Evolutionary conservation across 2,888 invertebrate genomes (phyloP), one percentile per base, ranked within the genome.

Genomic region (Cheilosia soror): DNA sequence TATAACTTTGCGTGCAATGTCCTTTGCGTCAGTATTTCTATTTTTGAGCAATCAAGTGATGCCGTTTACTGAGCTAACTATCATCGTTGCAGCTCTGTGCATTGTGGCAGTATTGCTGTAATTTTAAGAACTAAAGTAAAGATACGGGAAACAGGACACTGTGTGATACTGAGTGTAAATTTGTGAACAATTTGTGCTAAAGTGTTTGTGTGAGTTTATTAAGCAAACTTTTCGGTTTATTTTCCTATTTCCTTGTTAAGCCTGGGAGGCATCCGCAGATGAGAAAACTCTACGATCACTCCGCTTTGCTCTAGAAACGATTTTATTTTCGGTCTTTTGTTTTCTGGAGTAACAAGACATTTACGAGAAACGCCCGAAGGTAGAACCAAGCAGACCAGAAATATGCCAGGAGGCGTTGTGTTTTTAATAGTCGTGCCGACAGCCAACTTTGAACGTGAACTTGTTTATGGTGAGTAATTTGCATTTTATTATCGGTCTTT

Each of bases 401-500:
- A 89, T 85, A 94, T 94, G 94, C 93, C 94, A 69, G 95, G 68
- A 58, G 85, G 95, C 87, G 95, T 95, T 5, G 93, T 96, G 82
- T 96, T 96, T 89, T 90, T 95, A 75, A 94, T 96, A 80, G 95
- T 94, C 89, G 94, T 96, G 88, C 95, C 96, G 7, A 95, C 95
- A 79, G 93, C 95, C 72, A 95, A 94, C 89, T 94, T 94, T 88
- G 95, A 96, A 90, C 94, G 95, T 89, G 93, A 92, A 88, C 88
- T 92, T 87, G 88, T 90, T 88, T 90, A 90, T 88, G 92, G 92
- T 92, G 89, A 89, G 91, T 89, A 73, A 69, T 69, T 75, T 81
- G 33, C 81, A 68, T 65, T 76, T 63, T 75, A 71, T 55, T 69
- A 62, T 63, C 27, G n/a, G 40, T 42, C 31, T 53, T 51, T 68